Evolutionary conservation across 2,888 invertebrate genomes (phyloP), one percentile per base, ranked within the genome.

Genomic region (Elegia similella): DNA sequence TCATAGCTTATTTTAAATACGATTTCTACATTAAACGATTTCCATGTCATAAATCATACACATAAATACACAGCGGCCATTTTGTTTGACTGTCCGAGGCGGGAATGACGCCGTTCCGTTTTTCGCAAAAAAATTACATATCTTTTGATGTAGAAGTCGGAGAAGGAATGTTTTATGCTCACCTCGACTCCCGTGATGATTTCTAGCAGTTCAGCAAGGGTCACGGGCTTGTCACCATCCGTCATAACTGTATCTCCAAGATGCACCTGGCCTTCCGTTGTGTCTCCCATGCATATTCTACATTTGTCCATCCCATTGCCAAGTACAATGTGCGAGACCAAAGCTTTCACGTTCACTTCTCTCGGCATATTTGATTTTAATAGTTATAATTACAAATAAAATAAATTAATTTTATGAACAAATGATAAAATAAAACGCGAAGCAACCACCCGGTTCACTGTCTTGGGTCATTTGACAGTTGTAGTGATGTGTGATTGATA

Each of bases 261-360:
- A 62, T 82, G 82, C 29, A 91, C 89, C 71, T 86, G 88, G 5
- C 91, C 91, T 62, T 90, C 87, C 1, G 82, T 72, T 0, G 91
- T 90, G 57, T 88, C 89, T 1, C 90, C 89, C 87, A 91, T 83
- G 63, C 91, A 91, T 65, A 90, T 90, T 68, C 90, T 76, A 66
- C 90, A 91, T 80, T 79, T 86, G 59, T 90, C 83, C 44, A 75
- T 70, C 2, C 91, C 91, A 64, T 91, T 90, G 62, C 90, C 89
- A 59, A 80, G 76, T 29, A 90, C 81, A 60, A 91, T 84, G 65
- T 91, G 90, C n/a, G 90, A 88, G 59, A 91, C 80, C 59, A 91
- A 72, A 6, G 90, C 87, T 63, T 88, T 91, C 42, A 90, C 70
- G 62, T 91, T 84, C 42, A 91, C 82, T 79, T 88, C 81, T 17